A percentile compares a stretch with the other conserved stretches of the same genome.
phyloP scores from a whole-genome alignment of 2,113 vertebrate species.

The Oxyura jamaicensis region DNA sequence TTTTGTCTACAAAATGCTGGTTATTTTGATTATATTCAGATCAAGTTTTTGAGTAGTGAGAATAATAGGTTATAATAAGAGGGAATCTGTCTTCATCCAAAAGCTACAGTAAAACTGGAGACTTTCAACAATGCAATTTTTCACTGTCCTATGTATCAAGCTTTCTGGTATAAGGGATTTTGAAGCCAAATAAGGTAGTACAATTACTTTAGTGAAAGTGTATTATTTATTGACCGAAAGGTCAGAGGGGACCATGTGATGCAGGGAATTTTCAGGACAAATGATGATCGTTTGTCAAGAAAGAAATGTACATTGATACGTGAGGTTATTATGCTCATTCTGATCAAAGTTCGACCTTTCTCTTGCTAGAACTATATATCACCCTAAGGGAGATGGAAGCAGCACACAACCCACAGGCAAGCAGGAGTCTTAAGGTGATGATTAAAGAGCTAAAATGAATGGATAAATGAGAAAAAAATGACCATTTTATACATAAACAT shows the following conservation, averaged over 20 bases:
- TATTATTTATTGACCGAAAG: constrained; percentile 74
- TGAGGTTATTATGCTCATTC: constrained; percentile 54
- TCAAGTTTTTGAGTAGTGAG: not conserved
- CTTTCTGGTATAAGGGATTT: constrained; percentile 34
- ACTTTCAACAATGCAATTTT: constrained; percentile 36
- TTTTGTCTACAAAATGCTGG: not conserved
- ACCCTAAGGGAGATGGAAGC: constrained; percentile 14
- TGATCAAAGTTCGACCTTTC: constrained; percentile 63
- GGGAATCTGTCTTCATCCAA: constrained; percentile 1
- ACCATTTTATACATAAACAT: not conserved
- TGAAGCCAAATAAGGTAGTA: constrained; percentile 43
- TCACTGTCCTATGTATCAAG: constrained; percentile 43
- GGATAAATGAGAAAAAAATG: constrained; percentile 11
- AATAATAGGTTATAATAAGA: not conserved
- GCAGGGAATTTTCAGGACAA: constrained; percentile 48
- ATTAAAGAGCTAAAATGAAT: constrained; percentile 24
- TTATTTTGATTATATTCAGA: not conserved
- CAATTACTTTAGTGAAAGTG: constrained; percentile 45
- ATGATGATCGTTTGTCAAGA: constrained; percentile 63
- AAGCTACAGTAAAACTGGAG: not conserved
- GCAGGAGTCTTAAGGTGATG: not conserved
- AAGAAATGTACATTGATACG: constrained; percentile 51
- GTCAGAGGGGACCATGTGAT: constrained; percentile 65
- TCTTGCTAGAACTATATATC: constrained; percentile 47
- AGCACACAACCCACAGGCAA: not conserved